Percentiles rank a stretch among this genome's conserved stretches.
Conservation (phyloP, 2,888 invertebrate genomes). For the Amiota minor region DNA sequence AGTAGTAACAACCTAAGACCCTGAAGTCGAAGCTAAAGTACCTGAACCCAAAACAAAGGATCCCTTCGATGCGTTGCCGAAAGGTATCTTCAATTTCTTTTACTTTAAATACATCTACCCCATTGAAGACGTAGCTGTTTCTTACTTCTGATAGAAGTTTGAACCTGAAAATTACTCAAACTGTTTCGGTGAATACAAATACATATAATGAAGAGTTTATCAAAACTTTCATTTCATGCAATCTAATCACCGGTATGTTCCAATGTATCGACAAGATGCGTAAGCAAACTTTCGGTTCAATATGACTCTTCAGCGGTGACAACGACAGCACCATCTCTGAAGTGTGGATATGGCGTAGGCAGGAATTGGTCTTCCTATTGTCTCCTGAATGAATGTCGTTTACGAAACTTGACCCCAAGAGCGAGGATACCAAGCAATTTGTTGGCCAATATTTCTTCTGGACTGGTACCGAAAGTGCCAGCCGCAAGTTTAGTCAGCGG, state of each 20-base stretch:
- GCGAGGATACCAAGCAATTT: slow-evolving; percentile 86
- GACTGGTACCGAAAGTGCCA: slow-evolving; percentile 88
- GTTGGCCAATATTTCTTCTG: slow-evolving; percentile 93
- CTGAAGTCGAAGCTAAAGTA: too few species aligned
- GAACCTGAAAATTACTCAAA: slow-evolving; percentile 96
- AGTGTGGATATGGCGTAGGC: slow-evolving; percentile 98
- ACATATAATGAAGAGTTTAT: slow-evolving; percentile 93
- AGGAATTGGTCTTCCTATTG: slow-evolving; percentile 92
- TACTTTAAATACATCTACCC: slow-evolving; percentile 98
- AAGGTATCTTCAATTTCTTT: slow-evolving; percentile 94
- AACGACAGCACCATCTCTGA: slow-evolving; percentile 95
- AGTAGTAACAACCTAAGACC: too few species aligned
- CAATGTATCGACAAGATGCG: slow-evolving; percentile 98
- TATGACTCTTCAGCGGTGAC: slow-evolving; percentile 93
- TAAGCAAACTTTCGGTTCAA: slow-evolving; percentile 95
- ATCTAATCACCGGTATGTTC: slow-evolving; percentile 97
- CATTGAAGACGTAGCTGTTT: slow-evolving; percentile 96
- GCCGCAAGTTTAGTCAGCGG: slow-evolving; percentile 97
- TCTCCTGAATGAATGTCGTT: slow-evolving; percentile 94
- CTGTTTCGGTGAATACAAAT: slow-evolving; percentile 98
- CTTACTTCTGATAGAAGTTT: slow-evolving; percentile 99
- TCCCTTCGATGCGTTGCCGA: slow-evolving; percentile 92
- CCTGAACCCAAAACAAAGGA: slow-evolving; percentile 89
- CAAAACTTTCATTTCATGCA: slow-evolving; percentile 98
- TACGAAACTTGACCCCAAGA: slow-evolving; percentile 90